phyloP scores from a whole-genome alignment of 2,888 invertebrate genomes.

The Drosophila incognita region DNA sequence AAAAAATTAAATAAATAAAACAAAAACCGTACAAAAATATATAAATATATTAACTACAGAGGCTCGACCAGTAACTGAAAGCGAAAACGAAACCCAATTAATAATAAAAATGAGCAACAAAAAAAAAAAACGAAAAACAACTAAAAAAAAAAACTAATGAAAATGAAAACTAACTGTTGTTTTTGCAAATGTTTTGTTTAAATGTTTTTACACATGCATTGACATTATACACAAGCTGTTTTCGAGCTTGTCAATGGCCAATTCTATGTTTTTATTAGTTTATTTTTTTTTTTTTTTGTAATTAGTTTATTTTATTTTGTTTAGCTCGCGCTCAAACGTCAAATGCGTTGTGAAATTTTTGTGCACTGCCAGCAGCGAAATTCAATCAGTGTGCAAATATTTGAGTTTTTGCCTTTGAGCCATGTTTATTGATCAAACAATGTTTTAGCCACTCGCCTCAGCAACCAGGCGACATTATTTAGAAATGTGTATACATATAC shows the following conservation, averaged over 20 bases:
- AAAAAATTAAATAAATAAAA: not conserved
- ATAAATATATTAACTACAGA: slow-evolving; percentile 24
- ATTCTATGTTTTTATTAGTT: slow-evolving; percentile 3
- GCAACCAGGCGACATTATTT: slow-evolving; percentile 57
- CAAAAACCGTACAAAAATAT: slow-evolving; percentile 2
- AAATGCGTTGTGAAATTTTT: slow-evolving; percentile 48
- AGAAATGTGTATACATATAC: slow-evolving; percentile 24
- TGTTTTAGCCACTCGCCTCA: slow-evolving; percentile 44
- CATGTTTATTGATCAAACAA: slow-evolving; percentile 80
- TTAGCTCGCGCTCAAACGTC: slow-evolving; percentile 54
- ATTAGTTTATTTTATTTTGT: slow-evolving; percentile 7
- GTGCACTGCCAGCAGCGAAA: slow-evolving; percentile 57
- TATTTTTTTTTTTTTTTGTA: not conserved
- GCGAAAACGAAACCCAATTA: slow-evolving; percentile 52
- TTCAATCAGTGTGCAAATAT: slow-evolving; percentile 66
- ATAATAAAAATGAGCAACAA: slow-evolving; percentile 12
- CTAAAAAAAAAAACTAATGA: slow-evolving; percentile 9
- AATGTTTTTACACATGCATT: slow-evolving; percentile 54
- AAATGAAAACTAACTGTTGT: slow-evolving; percentile 45
- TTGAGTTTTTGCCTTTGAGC: slow-evolving; percentile 27
- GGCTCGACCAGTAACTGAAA: slow-evolving; percentile 45
- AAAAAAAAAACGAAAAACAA: slow-evolving; percentile 19
- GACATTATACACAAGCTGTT: slow-evolving; percentile 26
- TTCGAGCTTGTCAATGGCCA: not conserved
- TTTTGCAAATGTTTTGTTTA: slow-evolving; percentile 55